These are phyloP conservation scores for Rhinolophus sinicus DNA, from an alignment of 2,113 vertebrate species.

Conservation along the genomic window DNA sequence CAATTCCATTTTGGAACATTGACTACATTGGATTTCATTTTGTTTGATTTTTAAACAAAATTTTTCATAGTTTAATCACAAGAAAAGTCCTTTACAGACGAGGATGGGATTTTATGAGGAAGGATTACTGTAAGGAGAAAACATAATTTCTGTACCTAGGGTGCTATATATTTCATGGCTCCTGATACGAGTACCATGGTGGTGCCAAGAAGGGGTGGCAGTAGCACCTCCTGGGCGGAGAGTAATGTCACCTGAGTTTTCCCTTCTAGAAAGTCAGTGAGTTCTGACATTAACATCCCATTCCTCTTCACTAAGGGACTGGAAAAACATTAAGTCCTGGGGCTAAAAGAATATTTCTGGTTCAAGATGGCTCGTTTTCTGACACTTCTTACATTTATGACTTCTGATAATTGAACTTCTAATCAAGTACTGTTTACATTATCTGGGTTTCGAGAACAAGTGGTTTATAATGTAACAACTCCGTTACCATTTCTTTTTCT, in stretches of 20 bases:
- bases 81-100: neutral
- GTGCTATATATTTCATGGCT: neutral
- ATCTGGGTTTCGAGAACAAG: neutral
- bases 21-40: neutral
- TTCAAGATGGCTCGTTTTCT: neutral
- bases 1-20: neutral
- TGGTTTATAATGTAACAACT: neutral
- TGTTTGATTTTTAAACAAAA: conserved; percentile 35
- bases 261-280: neutral
- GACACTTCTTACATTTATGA: neutral
- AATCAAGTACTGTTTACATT: neutral
- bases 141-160: neutral
- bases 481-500: conserved; percentile 45
- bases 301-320: neutral
- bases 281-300: neutral
- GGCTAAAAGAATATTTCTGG: neutral
- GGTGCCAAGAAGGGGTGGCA: neutral
- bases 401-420: neutral
- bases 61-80: neutral
- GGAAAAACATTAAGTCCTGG: neutral
- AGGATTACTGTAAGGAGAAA: neutral
- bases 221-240: fast-evolving
- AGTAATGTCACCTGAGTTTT: neutral
- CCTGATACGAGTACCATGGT: neutral
- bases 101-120: neutral